Base-by-base conservation (phyloP, 2,797 vertebrate genomes). In the Hydrophis major region DNA sequence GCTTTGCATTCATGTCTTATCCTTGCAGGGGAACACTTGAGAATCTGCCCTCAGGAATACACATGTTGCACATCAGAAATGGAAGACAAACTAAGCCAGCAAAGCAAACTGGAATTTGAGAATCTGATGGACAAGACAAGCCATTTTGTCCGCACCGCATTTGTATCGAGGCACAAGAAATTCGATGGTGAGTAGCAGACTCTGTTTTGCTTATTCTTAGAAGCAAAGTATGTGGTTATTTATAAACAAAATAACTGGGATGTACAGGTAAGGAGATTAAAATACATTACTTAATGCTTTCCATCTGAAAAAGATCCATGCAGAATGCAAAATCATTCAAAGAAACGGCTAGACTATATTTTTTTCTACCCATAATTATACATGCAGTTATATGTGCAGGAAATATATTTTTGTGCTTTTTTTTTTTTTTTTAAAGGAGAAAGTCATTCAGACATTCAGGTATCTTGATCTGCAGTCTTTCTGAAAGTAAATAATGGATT, bases 41-140 rank as follows among this genome's bases (percentile, higher is more conserved):
- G 98, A 92, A 98, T 99, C 61, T 99, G 99, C 96, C 97, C 98
- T 94, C 98, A 98, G 97, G 98, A 98, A 96, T 99, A 98, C 91
- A 99, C 99, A 0, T 99, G 99, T 97, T 99, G 99, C 97, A 99
- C 98, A 86, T 97, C 98, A 87, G 98, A 99, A 96, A 99, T 99
- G 99, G 99, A 99, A 94, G 98, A 99, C 97, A 98, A 97, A 91
- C 97, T 99, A 94, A 98, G 98, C 87, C 98, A 98, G 87, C 98
- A 99, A 96, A 99, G 99, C 96, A 99, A 99, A 96, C 96, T 98
- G 63, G 99, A 99, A 95, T 99, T 99, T 96, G 98, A 99, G 96
- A 98, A 98, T 96, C 97, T 99, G 1, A 97, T 99, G n/a, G 98
- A 99, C 37, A 98, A 99, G 96, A 98, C 97, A 0, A 99, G 99